Evolutionary conservation across 2,797 vertebrate genomes (phyloP).

Genomic region (Pitangus sulphuratus): DNA sequence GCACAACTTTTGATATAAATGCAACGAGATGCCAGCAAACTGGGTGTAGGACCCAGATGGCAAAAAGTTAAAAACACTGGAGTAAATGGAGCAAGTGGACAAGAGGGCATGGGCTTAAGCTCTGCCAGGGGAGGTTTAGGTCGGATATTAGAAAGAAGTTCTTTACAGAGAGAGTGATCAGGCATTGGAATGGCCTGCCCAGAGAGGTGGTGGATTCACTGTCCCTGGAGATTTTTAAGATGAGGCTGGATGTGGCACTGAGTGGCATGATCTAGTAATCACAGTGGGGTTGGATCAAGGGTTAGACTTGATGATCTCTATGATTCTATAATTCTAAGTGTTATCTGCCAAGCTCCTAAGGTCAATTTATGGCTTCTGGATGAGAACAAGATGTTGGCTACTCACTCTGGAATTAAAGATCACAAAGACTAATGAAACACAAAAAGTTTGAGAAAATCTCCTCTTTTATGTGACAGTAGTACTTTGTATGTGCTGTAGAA

Average conservation of each 20-base stretch:
- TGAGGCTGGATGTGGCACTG: no score
- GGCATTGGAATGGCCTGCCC: no score
- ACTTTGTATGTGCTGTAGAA: not conserved
- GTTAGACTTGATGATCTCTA: no score
- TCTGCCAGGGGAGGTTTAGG: no score
- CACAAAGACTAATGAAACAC: not conserved
- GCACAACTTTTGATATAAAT: not conserved
- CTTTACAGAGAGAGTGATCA: no score
- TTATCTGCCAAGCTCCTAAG: not conserved
- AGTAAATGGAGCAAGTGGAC: not conserved
- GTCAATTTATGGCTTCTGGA: not conserved
- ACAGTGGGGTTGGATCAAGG: no score
- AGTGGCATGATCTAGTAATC: no score
- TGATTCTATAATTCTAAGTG: no score
- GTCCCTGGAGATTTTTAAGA: no score
- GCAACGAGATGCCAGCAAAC: accelerated
- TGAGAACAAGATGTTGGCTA: not conserved
- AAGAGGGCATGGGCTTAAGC: no score
- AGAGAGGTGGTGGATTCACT: no score
- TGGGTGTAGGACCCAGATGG: not conserved
- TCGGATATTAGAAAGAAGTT: no score
- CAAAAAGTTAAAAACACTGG: not conserved
- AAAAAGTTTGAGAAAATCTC: not conserved
- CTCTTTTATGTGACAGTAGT: not conserved
- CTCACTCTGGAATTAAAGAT: not conserved